phyloP scores from a whole-genome alignment of 35 echinoderm and acorn worm species.

The Lytechinus pictus region DNA sequence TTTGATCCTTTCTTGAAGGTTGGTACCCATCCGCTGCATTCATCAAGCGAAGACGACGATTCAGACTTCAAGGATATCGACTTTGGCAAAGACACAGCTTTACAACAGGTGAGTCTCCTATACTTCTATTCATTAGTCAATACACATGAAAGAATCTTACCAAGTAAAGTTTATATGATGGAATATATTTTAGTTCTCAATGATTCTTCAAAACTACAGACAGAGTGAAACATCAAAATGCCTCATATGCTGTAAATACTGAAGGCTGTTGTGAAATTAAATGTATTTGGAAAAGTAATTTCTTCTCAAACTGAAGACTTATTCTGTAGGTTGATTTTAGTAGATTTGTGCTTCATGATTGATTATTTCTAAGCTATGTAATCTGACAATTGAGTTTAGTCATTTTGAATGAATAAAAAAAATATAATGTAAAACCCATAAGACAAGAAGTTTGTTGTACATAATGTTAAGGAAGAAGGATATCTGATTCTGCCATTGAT shows the following conservation, averaged over 20 bases:
- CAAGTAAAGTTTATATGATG: too few relatives aligned
- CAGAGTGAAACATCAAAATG: not conserved
- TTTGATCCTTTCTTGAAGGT: slow-evolving; percentile 65
- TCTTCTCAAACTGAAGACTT: not conserved
- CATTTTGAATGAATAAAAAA: not conserved
- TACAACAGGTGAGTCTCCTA: slow-evolving; percentile 85
- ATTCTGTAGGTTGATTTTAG: not conserved
- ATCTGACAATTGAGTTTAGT: not conserved
- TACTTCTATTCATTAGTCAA: not conserved
- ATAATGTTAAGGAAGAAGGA: not conserved
- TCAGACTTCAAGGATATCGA: slow-evolving; percentile 90
- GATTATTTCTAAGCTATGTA: not conserved
- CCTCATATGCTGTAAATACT: not conserved
- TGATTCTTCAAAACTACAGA: not conserved
- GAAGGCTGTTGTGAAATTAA: not conserved
- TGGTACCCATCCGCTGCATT: slow-evolving; percentile 93
- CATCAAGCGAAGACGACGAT: slow-evolving; percentile 97
- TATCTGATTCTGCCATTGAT: not conserved
- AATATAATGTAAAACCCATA: not conserved
- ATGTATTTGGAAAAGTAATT: not conserved
- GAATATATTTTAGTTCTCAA: not conserved
- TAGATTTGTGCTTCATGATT: not conserved
- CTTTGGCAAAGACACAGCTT: slow-evolving; percentile 86
- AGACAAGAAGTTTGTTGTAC: not conserved
- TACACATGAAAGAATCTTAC: not conserved